Conservation (phyloP, 2,113 vertebrate species). For the Pollachius pollachius region DNA sequence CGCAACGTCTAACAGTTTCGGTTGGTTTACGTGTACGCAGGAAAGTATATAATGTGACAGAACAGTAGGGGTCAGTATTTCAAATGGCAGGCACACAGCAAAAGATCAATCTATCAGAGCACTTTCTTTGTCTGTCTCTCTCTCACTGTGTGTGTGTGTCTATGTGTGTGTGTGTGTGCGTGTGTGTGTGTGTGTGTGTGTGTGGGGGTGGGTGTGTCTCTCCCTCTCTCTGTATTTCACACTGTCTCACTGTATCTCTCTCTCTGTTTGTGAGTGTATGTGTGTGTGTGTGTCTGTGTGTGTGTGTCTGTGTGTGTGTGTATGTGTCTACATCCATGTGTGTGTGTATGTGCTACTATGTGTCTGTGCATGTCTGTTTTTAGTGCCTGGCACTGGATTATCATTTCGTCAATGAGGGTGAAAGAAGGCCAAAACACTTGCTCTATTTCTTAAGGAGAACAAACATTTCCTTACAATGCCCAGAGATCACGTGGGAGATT, state of each 20-base stretch:
- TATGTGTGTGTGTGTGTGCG: conserved; percentile 1
- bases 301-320: background rate
- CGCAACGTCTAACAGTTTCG: background rate
- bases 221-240: background rate
- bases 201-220: background rate
- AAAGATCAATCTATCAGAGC: too few relatives aligned
- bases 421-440: background rate
- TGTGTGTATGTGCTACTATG: conserved; percentile 1
- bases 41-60: background rate
- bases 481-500: background rate
- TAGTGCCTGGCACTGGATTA: conserved; percentile 13
- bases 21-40: background rate
- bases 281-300: background rate
- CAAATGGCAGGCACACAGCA: conserved; percentile 29
- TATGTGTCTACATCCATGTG: background rate
- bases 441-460: conserved; percentile 27
- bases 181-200: conserved; percentile 8
- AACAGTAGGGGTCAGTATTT: conserved; percentile 77
- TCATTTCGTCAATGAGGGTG: conserved; percentile 27
- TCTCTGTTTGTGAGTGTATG: conserved; percentile 4
- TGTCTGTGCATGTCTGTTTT: conserved; percentile 11
- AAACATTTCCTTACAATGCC: conserved; percentile 17
- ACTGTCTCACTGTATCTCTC: too few relatives aligned
- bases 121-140: background rate
- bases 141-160: background rate